These are phyloP conservation scores for Ibidorhyncha struthersii DNA, from an alignment of 2,113 vertebrate species.

Conservation along the genomic window DNA sequence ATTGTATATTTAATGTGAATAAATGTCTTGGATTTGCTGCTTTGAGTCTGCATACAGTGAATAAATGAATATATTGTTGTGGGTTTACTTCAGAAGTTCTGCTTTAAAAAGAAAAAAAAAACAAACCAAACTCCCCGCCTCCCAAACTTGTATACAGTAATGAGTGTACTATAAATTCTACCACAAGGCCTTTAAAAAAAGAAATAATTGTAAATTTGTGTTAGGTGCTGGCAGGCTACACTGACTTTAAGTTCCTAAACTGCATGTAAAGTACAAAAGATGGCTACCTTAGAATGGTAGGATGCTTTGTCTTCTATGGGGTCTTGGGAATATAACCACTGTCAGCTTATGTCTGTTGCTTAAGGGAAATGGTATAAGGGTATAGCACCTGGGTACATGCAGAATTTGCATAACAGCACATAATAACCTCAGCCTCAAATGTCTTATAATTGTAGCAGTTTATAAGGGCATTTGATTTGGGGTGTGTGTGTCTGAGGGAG, in stretches of 20 bases:
- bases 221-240: not conserved
- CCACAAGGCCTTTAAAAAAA: not conserved
- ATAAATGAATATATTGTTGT: not conserved
- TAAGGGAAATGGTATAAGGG: not conserved
- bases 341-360: not conserved
- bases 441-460: not conserved
- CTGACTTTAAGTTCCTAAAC: too few species aligned
- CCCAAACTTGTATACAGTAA: not conserved
- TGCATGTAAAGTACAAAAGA: not conserved
- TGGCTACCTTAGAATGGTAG: not conserved
- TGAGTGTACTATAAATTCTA: not conserved
- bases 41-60: not conserved
- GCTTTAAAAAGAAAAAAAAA: not conserved
- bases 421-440: not conserved
- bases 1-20: not conserved
- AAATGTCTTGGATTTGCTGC: not conserved
- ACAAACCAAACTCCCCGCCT: too few species aligned
- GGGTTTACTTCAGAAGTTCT: not conserved
- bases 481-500: not conserved
- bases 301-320: not conserved
- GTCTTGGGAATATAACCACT: not conserved
- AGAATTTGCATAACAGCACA: not conserved
- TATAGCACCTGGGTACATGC: not conserved
- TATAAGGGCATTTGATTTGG: not conserved
- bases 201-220: too few species aligned